These are phyloP conservation scores for Python bivittatus DNA, from an alignment of 2,113 vertebrate genomes.

Conservation along the genomic window DNA sequence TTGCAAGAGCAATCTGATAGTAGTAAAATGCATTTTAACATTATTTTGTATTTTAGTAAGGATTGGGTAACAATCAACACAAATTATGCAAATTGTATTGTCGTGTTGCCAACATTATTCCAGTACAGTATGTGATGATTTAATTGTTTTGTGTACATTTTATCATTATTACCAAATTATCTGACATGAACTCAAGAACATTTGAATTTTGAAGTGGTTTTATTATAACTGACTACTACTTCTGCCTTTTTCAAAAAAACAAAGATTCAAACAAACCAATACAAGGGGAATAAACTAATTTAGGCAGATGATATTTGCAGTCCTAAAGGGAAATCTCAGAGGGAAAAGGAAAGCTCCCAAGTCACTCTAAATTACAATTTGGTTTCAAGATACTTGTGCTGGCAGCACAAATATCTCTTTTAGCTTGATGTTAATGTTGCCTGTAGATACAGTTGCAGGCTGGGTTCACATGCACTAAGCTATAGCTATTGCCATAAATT, in stretches of 20 bases:
- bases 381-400: background rate
- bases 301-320: slow-evolving; percentile 54
- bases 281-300: slow-evolving; percentile 30
- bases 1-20: slow-evolving; percentile 33
- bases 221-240: slow-evolving; percentile 1
- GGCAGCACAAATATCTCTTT: background rate
- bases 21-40: slow-evolving; percentile 35
- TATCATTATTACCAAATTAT: too few relatives aligned
- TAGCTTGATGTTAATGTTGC: background rate
- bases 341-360: slow-evolving; percentile 15
- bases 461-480: background rate
- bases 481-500: background rate
- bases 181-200: background rate
- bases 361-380: background rate
- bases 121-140: slow-evolving; percentile 40
- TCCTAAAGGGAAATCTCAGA: slow-evolving; percentile 46
- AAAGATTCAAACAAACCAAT: slow-evolving; percentile 29
- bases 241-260: slow-evolving; percentile 22
- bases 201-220: slow-evolving; percentile 37
- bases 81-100: slow-evolving; percentile 52
- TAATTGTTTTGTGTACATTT: background rate
- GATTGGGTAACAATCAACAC: slow-evolving; percentile 26
- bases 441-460: background rate
- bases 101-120: slow-evolving; percentile 46
- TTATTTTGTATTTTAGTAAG: slow-evolving; percentile 34